These are phyloP conservation scores for Drosophila basisetae DNA, from an alignment of 2,888 invertebrate species.

Conservation along the genomic window DNA sequence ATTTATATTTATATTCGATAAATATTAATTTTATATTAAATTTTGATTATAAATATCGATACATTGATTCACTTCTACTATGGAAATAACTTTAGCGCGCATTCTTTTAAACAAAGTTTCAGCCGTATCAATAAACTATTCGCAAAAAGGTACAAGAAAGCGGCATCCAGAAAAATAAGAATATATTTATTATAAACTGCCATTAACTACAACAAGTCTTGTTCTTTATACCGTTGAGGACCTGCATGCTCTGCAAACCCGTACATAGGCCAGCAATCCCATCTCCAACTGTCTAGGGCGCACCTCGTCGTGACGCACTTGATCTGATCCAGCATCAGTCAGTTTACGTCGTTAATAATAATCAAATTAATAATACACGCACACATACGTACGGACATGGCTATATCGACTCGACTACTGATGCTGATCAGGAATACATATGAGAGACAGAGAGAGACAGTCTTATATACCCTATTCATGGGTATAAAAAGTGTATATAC, in stretches of 20 bases:
- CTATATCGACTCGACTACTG: neutral
- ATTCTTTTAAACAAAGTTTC: constrained; percentile 9
- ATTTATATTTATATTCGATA: constrained; percentile 1
- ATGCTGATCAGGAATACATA: neutral
- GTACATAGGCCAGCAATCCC: neutral
- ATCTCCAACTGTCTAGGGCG: neutral
- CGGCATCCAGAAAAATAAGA: constrained; percentile 22
- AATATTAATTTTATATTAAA: neutral
- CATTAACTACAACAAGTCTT: neutral
- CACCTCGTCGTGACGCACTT: constrained; percentile 82
- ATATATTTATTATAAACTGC: neutral
- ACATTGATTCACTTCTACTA: constrained; percentile 4
- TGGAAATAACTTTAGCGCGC: constrained; percentile 19
- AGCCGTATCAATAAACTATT: constrained; percentile 14
- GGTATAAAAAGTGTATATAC: constrained; percentile 14
- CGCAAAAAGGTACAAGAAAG: constrained; percentile 36
- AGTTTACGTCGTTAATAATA: neutral
- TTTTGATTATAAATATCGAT: neutral
- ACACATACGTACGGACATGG: neutral
- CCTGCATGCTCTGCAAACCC: neutral
- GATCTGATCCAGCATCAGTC: constrained; percentile 59
- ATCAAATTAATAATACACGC: neutral
- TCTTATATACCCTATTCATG: neutral
- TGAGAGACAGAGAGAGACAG: neutral
- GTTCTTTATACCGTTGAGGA: neutral